Conservation (phyloP, 2,888 invertebrate species). For the Esperia sulphurella region DNA sequence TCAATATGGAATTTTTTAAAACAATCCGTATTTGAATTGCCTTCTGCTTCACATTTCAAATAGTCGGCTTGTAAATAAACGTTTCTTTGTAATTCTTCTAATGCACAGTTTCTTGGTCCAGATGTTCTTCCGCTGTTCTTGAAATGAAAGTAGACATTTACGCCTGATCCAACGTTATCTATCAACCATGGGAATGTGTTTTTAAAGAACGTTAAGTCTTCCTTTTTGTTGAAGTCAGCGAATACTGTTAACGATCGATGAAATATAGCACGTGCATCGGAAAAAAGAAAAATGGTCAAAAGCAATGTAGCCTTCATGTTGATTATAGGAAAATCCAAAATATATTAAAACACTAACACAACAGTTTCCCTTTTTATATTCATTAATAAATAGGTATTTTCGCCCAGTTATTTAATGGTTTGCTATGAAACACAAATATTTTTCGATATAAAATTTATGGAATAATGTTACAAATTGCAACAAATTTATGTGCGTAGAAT, state of each 20-base stretch:
- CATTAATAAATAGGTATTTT: too few species aligned
- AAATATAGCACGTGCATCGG: too few species aligned
- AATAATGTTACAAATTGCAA: too few species aligned
- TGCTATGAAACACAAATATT: too few species aligned
- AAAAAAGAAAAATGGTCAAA: too few species aligned
- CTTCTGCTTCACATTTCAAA: neutral
- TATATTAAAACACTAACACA: too few species aligned
- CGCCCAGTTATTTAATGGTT: too few species aligned
- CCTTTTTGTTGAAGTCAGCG: conserved; percentile 25
- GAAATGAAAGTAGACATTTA: conserved; percentile 25
- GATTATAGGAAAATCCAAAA: too few species aligned
- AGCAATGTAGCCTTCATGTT: too few species aligned
- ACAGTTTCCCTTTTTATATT: too few species aligned
- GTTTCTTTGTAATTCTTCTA: neutral
- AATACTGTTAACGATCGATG: conserved; percentile 17
- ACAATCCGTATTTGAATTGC: neutral
- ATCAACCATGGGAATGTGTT: conserved; percentile 29
- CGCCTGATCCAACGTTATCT: conserved; percentile 25
- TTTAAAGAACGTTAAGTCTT: conserved; percentile 27
- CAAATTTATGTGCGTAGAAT: too few species aligned
- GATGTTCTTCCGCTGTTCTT: conserved; percentile 20
- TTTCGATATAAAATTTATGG: too few species aligned
- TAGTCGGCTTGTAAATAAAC: neutral
- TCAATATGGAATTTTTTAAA: neutral
- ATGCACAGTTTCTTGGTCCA: neutral